These are phyloP conservation scores for Scytalopus superciliaris DNA, from an alignment of 2,113 vertebrate genomes.

Conservation along the genomic window DNA sequence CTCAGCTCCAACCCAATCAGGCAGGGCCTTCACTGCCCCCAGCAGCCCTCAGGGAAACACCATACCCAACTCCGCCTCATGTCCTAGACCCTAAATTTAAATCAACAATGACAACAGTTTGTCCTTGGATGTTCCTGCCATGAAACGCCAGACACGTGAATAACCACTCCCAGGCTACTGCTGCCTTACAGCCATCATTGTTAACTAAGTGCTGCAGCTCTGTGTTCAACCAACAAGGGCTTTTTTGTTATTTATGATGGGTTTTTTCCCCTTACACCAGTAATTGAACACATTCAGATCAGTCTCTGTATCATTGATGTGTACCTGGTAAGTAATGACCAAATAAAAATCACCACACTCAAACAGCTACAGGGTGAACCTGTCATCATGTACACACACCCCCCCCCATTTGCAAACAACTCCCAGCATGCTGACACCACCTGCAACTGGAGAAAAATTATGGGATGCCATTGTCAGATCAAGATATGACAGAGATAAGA, in stretches of 20 bases:
- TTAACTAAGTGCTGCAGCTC: background rate
- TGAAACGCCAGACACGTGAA: background rate
- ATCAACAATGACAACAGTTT: background rate
- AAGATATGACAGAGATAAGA: background rate
- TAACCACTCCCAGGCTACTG: rapidly evolving
- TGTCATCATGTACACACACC: background rate
- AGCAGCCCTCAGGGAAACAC: rapidly evolving
- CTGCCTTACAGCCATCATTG: background rate
- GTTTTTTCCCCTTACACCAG: background rate
- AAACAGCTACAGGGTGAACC: background rate
- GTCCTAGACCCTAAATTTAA: background rate
- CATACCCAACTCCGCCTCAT: background rate
- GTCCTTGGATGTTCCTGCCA: background rate
- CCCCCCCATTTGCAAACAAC: background rate
- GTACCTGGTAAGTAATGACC: background rate
- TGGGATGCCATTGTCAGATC: background rate
- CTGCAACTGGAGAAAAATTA: background rate
- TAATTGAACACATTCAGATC: background rate
- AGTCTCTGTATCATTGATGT: background rate
- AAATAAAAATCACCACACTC: background rate
- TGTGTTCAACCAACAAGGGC: background rate
- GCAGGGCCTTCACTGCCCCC: background rate
- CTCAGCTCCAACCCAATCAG: background rate
- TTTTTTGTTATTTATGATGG: background rate
- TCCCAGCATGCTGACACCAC: rapidly evolving